phyloP scores from a whole-genome alignment of 2,113 vertebrate genomes.

The Centrocercus urophasianus region DNA sequence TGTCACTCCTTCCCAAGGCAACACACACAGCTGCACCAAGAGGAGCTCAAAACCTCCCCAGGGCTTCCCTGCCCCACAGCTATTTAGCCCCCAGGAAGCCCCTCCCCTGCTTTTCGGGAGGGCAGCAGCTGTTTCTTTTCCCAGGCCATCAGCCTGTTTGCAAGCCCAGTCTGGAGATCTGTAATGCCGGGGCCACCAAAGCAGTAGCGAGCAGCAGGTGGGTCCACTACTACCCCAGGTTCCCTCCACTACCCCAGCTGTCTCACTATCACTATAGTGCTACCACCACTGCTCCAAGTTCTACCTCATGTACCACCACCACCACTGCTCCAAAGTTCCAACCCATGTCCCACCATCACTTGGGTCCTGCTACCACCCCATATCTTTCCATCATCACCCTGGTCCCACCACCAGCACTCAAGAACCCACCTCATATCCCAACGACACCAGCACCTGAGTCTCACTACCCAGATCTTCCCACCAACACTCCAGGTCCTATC shows the following conservation, averaged over 20 bases:
- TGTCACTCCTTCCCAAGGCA: not conserved
- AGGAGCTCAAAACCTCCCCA: not conserved
- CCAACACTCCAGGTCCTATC: no score
- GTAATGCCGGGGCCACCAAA: accelerated
- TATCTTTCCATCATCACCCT: no score
- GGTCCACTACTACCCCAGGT: not conserved
- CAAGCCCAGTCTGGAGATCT: not conserved
- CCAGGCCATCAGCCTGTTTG: not conserved
- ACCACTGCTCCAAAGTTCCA: no score
- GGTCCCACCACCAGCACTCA: no score
- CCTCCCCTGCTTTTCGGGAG: accelerated
- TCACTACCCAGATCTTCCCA: not conserved
- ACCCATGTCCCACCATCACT: no score
- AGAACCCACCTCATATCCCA: no score
- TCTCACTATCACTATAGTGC: no score
- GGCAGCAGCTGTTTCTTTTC: not conserved
- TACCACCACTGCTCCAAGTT: no score
- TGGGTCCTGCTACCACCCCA: no score
- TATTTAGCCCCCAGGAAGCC: not conserved
- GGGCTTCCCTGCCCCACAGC: not conserved
- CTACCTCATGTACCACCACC: no score
- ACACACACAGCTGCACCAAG: not conserved
- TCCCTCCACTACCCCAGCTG: no score
- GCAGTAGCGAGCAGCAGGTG: not conserved
- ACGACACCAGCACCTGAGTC: not conserved